A percentile compares a stretch with the other conserved stretches of the same genome.
These are phyloP conservation scores for Edolisoma coerulescens DNA, from an alignment of 2,113 vertebrate species.

Conservation along the genomic window DNA sequence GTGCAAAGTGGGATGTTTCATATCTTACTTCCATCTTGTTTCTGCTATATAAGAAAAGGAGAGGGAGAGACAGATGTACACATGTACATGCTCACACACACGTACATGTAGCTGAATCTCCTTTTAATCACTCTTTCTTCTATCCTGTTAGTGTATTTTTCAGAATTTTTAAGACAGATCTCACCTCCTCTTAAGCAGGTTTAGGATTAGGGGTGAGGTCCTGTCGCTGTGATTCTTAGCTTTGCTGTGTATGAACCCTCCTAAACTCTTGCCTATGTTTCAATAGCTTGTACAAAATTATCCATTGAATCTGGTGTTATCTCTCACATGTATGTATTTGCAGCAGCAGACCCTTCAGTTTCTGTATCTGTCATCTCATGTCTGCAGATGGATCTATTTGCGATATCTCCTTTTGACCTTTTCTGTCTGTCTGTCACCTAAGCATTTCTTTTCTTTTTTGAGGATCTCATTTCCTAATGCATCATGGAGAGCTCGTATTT, in stretches of 20 bases:
- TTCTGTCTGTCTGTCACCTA: not conserved
- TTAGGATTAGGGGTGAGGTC: not conserved
- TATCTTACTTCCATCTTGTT: not conserved
- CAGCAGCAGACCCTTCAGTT: not conserved
- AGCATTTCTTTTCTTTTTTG: not conserved
- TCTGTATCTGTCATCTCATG: not conserved
- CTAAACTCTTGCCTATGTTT: not conserved
- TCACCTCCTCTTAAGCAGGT: not conserved
- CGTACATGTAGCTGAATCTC: not conserved
- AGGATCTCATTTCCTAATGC: not conserved
- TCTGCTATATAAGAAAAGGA: not conserved
- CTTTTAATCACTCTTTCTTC: not conserved
- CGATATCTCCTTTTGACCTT: not conserved
- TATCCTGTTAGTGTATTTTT: not conserved
- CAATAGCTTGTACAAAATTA: not conserved
- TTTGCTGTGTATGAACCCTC: not conserved
- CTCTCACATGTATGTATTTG: not conserved
- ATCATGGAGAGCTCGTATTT: not conserved
- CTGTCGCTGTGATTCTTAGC: not conserved
- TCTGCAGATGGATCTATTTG: not conserved
- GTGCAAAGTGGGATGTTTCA: not conserved
- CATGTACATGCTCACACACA: rapidly evolving
- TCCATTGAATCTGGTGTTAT: not conserved
- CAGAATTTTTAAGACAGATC: not conserved
- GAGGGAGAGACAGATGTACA: not conserved